phyloP scores from a whole-genome alignment of 2,113 vertebrate genomes.

The Centropus bengalensis region DNA sequence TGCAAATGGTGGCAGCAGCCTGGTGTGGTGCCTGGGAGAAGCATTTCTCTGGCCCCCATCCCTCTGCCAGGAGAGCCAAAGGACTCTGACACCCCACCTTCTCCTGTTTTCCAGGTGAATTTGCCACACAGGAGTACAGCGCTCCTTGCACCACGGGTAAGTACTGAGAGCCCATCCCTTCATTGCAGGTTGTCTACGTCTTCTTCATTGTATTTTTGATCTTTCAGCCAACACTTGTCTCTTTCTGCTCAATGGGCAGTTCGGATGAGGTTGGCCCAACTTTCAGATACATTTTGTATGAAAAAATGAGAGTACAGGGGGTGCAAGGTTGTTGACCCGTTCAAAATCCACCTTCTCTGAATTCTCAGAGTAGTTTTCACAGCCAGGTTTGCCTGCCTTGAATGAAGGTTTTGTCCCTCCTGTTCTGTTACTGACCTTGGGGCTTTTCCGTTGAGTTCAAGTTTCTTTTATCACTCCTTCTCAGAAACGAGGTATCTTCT shows the following conservation, averaged over 20 bases:
- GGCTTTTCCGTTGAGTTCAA: background rate
- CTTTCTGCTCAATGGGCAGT: background rate
- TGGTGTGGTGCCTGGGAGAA: background rate
- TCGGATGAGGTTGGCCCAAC: background rate
- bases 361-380: background rate
- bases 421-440: background rate
- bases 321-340: background rate
- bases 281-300: background rate
- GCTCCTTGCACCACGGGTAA: constrained; percentile 64
- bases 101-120: constrained; percentile 59
- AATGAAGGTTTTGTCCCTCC: background rate
- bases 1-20: background rate
- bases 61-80: background rate
- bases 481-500: background rate
- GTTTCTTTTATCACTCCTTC: background rate
- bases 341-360: background rate
- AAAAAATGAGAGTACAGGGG: background rate
- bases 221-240: background rate
- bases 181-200: background rate
- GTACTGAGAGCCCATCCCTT: background rate
- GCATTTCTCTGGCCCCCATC: background rate
- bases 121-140: constrained; percentile 54
- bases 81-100: background rate
- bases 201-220: background rate
- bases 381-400: background rate